Evolutionary conservation across 2,888 invertebrate genomes (phyloP).

Genomic region (Polymixis flavicincta): DNA sequence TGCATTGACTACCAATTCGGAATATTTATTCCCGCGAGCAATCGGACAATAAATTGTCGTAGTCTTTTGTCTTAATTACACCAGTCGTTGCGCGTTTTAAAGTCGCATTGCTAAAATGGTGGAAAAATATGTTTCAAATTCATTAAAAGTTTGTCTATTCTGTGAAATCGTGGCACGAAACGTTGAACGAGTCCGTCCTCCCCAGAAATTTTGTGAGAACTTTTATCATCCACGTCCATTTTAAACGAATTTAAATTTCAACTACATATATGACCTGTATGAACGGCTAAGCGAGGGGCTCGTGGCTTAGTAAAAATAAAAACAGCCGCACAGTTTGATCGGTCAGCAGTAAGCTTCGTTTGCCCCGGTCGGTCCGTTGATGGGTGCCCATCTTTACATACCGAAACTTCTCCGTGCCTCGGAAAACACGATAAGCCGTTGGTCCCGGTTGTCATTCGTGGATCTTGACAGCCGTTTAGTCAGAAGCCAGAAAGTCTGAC

Average conservation of each 20-base stretch:
- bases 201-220: background rate
- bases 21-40: constrained; percentile 11
- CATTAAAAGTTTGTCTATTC: background rate
- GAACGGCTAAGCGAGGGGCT: constrained; percentile 3
- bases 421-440: too few relatives aligned
- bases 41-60: constrained; percentile 2
- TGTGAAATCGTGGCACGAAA: background rate
- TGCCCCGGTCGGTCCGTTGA: too few relatives aligned
- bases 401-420: too few relatives aligned
- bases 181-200: background rate
- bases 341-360: too few relatives aligned
- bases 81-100: background rate
- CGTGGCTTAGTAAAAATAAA: too few relatives aligned
- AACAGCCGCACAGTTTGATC: too few relatives aligned
- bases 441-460: too few relatives aligned
- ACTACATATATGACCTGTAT: constrained; percentile 17
- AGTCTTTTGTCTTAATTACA: background rate
- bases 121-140: background rate
- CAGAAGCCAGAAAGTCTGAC: too few relatives aligned
- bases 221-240: background rate
- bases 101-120: background rate
- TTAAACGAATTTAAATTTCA: constrained; percentile 28
- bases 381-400: too few relatives aligned
- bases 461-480: too few relatives aligned
- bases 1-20: constrained; percentile 25